These are phyloP conservation scores for Chrysolina oricalcia DNA, from an alignment of 2,888 invertebrate species.

Conservation along the genomic window DNA sequence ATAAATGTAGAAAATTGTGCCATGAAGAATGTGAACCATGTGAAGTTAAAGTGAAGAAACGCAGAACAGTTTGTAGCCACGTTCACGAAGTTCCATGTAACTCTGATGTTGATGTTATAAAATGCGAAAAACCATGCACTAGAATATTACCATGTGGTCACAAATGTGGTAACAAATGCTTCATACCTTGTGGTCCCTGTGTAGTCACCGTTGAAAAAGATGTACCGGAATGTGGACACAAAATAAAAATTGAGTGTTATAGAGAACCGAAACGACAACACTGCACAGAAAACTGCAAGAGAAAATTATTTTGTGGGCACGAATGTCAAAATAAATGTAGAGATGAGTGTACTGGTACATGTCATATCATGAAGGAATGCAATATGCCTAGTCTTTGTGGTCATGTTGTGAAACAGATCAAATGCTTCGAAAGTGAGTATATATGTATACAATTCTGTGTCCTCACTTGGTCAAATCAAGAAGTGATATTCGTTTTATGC, in stretches of 20 bases:
- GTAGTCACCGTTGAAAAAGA: not conserved
- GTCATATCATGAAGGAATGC: not conserved
- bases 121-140: too few relatives aligned
- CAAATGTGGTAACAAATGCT: too few relatives aligned
- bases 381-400: not conserved
- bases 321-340: not conserved
- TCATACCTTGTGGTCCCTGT: too few relatives aligned
- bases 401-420: conserved; percentile 13
- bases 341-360: not conserved
- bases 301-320: conserved; percentile 6
- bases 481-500: too few relatives aligned
- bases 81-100: not conserved
- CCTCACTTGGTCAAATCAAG: too few relatives aligned
- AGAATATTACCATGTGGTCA: too few relatives aligned
- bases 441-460: too few relatives aligned
- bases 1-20: conserved; percentile 6
- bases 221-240: conserved; percentile 12
- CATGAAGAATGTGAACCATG: conserved; percentile 13
- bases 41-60: not conserved
- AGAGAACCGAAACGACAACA: not conserved
- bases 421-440: conserved; percentile 19
- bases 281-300: not conserved
- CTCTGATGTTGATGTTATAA: not conserved
- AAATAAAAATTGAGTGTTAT: not conserved
- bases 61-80: not conserved